Evolutionary conservation across 2,888 invertebrate species (phyloP), one percentile per base, ranked within the genome.

Genomic region (Ophion slaviceki): DNA sequence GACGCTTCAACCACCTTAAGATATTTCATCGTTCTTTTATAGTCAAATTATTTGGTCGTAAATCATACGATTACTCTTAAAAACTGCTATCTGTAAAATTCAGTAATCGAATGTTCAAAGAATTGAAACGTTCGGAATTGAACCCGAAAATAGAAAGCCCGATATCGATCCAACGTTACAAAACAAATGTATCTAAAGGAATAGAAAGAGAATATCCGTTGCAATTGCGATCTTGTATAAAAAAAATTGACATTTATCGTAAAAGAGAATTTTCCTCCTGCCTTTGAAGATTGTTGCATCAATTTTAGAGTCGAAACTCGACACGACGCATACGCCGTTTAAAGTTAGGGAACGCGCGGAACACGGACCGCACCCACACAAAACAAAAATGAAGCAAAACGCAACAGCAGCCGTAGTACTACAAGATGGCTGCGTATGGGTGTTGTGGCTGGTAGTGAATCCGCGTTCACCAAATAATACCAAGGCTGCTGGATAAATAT

Each of bases 361-460:
- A 88, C 64, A 72, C 67, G 87, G 82, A 86, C 80, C 89, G 86
- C 87, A 88, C 88, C 88, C 88, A 87, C 87, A 90, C 91, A 89
- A 89, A 89, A 90, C 90, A 90, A 91, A 91, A 91, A 91, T 88
- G 90, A 91, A 91, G 89, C 90, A 90, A 89, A 90, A 89, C 86
- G 59, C 76, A 59, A 64, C 75, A 62, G 67, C 59, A 66, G 66
- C 66, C 75, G 76, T 84, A 84, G 78, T 78, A 75, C 84, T 91
- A 92, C 93, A 93, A 93, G 92, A 93, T 93, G 93, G 93, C 93
- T 90, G 90, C 92, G 91, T 91, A 93, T 93, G 92, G 92, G 92
- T 92, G 92, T 93, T 91, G 92, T 93, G 92, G 91, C 91, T 91
- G 90, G 88, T 92, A 90, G 78, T 91, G 84, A 84, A 84, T 83